phyloP scores from a whole-genome alignment of 1,140 invertebrate genomes.

The Drosophila tani region DNA sequence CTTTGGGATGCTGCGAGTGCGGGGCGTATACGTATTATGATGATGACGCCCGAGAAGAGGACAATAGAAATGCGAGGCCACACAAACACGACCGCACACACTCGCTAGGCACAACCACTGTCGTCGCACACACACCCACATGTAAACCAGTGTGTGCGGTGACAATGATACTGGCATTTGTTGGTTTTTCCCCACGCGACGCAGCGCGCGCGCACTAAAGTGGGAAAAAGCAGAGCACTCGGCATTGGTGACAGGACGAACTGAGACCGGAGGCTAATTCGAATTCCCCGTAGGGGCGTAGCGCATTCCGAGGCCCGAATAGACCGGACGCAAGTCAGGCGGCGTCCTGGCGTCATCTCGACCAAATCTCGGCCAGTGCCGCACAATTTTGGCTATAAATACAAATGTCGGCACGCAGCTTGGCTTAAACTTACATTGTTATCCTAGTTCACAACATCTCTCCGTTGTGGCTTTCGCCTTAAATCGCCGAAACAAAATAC shows the following conservation, averaged over 20 bases:
- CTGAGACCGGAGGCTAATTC: conserved; percentile 43
- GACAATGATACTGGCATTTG: conserved; percentile 54
- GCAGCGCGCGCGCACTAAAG: conserved; percentile 71
- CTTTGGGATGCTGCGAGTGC: conserved; percentile 4
- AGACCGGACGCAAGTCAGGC: conserved; percentile 23
- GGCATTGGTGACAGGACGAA: conserved; percentile 64
- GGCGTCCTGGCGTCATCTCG: conserved; percentile 69
- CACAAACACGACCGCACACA: conserved; percentile 36
- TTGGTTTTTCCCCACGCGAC: conserved; percentile 31
- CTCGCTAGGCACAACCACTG: conserved; percentile 3
- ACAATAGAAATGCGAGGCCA: conserved; percentile 58
- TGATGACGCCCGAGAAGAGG: conserved; percentile 47
- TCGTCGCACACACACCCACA: conserved; percentile 5
- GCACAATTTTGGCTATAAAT: conserved; percentile 77
- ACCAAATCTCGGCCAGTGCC: conserved; percentile 65
- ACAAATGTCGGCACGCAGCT: conserved; percentile 80
- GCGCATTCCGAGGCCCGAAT: conserved; percentile 67
- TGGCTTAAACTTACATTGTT: conserved; percentile 83
- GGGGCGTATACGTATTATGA: conserved; percentile 52
- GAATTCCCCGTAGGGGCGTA: conserved; percentile 52
- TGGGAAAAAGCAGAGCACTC: conserved; percentile 41
- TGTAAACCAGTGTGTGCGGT: conserved; percentile 50
- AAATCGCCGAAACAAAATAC: conserved; percentile 30
- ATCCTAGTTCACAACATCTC: conserved; percentile 79
- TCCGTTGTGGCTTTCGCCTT: conserved; percentile 7